Evolutionary conservation across 2,888 invertebrate genomes (phyloP), one percentile per base, ranked within the genome.

Genomic region (Scaeva pyrastri): DNA sequence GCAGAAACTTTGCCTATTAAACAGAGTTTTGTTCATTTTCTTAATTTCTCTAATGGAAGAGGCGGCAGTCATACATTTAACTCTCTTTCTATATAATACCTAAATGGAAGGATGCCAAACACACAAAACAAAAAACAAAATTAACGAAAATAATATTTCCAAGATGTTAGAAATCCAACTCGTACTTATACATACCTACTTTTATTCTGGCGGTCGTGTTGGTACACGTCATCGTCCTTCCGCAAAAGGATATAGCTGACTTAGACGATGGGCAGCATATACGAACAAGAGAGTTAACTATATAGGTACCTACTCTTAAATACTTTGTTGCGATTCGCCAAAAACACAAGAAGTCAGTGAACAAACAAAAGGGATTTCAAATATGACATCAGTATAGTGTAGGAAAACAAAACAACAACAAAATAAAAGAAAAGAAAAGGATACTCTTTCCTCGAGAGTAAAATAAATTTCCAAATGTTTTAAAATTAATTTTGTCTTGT

Each of bases 1-100:
- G 19, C 58, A 26, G n/a, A 23, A 66, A 78, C 45, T 70, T 74
- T 52, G 19, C 26, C 58, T 41, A 64, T 39, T 56, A 21, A 62
- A 12, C 39, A 71, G 19, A 58, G 52, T 73, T 31, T 71, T 73
- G 55, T 76, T 68, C 48, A 76, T 86, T 68, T 48, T 68, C 68
- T 81, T 85, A 81, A 85, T 85, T 85, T 85, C 48, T 68, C 62
- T 81, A 85, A 81, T 80, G 85, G 85, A 80, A 55, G 48, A 45
- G 62, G 60, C 21, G 75, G 43, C 43, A 62, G 72, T 66, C 39
- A 21, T n/a, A 43, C 16, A 31, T 58, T 71, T 56, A 14, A n/a
- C 11, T 39, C 10, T 43, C 31, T 26, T 31, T 31, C 31, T 5
- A 19, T n/a, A 11, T 41, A 52, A 16, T 41, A 19, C 23, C n/a